Conservation (phyloP, 2,888 invertebrate genomes). For the Rotaria sp. region DNA sequence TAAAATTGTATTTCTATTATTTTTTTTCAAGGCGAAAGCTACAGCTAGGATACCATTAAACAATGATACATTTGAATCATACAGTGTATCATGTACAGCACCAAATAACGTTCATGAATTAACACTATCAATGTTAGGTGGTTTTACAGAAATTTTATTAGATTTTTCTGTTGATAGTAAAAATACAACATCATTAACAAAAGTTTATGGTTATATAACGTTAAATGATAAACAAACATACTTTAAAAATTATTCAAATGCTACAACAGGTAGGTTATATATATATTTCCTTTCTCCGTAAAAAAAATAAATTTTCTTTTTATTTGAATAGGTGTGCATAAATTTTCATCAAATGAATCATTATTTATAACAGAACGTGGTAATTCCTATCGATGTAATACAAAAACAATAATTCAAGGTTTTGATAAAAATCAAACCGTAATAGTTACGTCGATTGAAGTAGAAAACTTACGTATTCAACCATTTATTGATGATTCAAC, state of each 20-base stretch:
- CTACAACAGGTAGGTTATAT: neutral
- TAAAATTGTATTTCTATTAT: neutral
- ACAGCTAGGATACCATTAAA: neutral
- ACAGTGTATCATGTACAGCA: neutral
- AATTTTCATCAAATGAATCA: neutral
- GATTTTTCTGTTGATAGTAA: neutral
- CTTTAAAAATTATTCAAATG: neutral
- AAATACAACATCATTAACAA: neutral
- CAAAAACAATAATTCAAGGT: conserved; percentile 20
- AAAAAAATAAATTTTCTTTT: too few relatives aligned
- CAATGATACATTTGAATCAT: neutral
- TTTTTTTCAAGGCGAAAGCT: neutral
- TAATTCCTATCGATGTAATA: conserved; percentile 35
- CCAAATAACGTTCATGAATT: neutral
- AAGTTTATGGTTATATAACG: neutral
- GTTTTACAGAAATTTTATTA: neutral
- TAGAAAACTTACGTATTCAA: conserved; percentile 36
- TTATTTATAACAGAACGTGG: conserved; percentile 31
- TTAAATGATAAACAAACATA: neutral
- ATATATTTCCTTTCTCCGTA: too few relatives aligned
- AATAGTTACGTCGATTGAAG: neutral
- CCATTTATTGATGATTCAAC: conserved; percentile 22
- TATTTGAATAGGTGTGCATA: neutral
- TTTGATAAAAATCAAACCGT: neutral
- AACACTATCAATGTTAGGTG: neutral